Base-by-base conservation (phyloP, 37 sponge, comb jelly and placozoan genomes). In the Dysidea cf. avara region DNA sequence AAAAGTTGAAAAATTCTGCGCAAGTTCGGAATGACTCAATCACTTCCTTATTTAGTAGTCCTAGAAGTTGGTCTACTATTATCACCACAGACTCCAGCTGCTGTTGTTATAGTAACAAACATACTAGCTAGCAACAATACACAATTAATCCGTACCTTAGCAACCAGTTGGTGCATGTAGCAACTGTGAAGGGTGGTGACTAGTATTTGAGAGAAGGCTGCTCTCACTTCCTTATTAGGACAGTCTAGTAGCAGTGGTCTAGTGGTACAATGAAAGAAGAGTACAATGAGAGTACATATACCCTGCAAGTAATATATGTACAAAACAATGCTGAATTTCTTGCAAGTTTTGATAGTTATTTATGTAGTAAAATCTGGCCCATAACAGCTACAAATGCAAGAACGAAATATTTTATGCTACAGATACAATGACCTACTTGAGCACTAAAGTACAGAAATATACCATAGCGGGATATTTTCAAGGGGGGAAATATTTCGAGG, bases 191-290 rank as follows among this genome's bases (percentile, higher is more conserved):
- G n/a, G 13, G 74, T 71, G 17, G 21, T 16, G 0, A 51, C 67
- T 14, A 84, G 36, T 22, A 89, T 84, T 13, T 16, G 11, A 75
- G 64, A 81, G 57, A 74, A 91, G 24, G 56, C 39, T 31, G 56
- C 47, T 22, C 92, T 58, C 28, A 86, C 84, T 46, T 87, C 87
- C 63, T 79, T 83, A 34, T 37, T 76, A 0, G 88, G 75, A 36
- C 84, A 87, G 56, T 91, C 92, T 32, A 92, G 76, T 6, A 88
- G 81, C 21, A 83, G 79, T 20, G 88, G 85, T 39, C 88, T 83
- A 68, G 12, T n/a, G n/a, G n/a, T n/a, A n/a, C n/a, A n/a, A 26
- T 38, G 59, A 20, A 75, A 35, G 52, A 47, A 63, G 0, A 65
- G 24, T 43, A 43, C 46, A 43, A 5, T 12, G 9, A 5, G 46